Base-by-base conservation (phyloP, 2,113 vertebrate genomes). In the Sylvilagus bachmani region DNA sequence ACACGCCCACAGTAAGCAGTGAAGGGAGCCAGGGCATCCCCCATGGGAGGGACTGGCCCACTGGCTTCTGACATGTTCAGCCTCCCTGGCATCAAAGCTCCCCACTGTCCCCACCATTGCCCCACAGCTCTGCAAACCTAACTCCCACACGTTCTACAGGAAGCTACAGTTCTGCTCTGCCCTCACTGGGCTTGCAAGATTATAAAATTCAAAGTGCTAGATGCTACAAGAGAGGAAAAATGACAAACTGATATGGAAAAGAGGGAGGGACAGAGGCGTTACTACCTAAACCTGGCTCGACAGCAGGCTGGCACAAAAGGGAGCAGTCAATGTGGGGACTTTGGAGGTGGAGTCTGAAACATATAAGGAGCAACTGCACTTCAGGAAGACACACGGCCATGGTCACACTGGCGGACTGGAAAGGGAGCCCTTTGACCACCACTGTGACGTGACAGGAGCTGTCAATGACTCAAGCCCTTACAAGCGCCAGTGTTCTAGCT, bases 121-220 rank as follows among this genome's bases (percentile, higher is more conserved):
- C 31, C 33, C 3, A 6, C 6, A 3, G 6, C 27, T 14, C 17
- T 62, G 55, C 49, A 93, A 29, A 73, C 29, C 58, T 78, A 73
- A 81, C n/a, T 73, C n/a, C 53, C 29, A 69, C 14, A 53, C 49
- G 66, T 61, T 55, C 55, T 64, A 17, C 10, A 77, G 10, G 31
- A 70, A 49, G 36, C 67, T 38, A 36, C 2, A 25, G 74, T 36
- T 78, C 17, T 38, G 25, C 44, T 16, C 84, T 93, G 53, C 7
- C 85, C 81, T 95, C 53, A 13, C 66, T 12, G 67, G 89, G 66
- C 44, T 96, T 64, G n/a, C 6, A 53, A 74, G 22, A 92, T 61
- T 27, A 71, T 10, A 17, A 31, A 73, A 55, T 27, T 4, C 91
- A 81, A 69, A n/a, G 8, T 51, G 27, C 4, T 58, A 58, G 38